These are phyloP conservation scores for Drosophila chauvacae DNA, from an alignment of 1,140 invertebrate genomes.

Conservation along the genomic window DNA sequence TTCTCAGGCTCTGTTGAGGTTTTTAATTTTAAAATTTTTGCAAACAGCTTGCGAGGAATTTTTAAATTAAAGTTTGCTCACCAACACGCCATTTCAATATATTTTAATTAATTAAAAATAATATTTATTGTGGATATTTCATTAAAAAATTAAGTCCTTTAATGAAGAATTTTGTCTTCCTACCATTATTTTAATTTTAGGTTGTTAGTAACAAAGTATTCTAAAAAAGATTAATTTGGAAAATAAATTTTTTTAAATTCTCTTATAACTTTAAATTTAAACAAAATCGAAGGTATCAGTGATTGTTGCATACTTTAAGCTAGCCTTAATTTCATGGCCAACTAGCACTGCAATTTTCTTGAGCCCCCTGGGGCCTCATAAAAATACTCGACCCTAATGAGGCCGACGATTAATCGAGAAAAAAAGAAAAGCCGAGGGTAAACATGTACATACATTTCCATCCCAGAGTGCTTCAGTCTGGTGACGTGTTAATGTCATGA, in stretches of 20 bases:
- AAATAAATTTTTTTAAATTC: too few species aligned
- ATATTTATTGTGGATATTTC: too few species aligned
- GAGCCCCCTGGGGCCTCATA: conserved; percentile 66
- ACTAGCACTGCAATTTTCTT: conserved; percentile 16
- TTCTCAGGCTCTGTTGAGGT: not conserved
- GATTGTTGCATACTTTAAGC: not conserved
- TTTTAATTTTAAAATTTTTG: not conserved
- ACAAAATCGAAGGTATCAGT: not conserved
- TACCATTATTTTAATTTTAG: not conserved
- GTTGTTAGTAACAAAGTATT: not conserved
- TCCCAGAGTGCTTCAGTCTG: conserved; percentile 29
- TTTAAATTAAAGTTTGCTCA: not conserved
- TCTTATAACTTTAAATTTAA: not conserved
- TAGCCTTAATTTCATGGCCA: conserved; percentile 10
- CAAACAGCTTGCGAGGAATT: fast-evolving
- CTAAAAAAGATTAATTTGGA: not conserved
- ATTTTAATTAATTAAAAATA: not conserved
- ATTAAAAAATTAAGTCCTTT: not conserved
- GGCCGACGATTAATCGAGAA: conserved; percentile 73
- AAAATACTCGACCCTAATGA: conserved; percentile 80
- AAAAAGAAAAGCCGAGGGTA: conserved; percentile 28
- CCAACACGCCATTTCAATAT: not conserved
- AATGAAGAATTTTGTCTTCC: not conserved
- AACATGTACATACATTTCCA: conserved; percentile 41
- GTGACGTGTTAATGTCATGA: conserved; percentile 68